phyloP scores from a whole-genome alignment of 2,797 vertebrate species.

The Melanotaenia pygmaea region DNA sequence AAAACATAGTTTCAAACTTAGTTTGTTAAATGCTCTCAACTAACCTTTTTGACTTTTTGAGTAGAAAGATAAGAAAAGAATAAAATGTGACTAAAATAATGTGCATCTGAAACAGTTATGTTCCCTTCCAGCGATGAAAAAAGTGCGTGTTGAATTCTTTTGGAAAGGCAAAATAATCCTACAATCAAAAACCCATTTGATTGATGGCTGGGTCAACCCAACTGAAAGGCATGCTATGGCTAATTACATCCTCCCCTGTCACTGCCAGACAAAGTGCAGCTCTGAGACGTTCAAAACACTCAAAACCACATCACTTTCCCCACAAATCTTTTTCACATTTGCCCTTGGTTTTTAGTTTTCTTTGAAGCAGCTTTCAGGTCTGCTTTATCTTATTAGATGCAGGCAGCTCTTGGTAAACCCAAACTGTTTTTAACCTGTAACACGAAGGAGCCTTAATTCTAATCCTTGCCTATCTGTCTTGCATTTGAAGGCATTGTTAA shows the following conservation, averaged over 20 bases:
- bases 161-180: constrained; percentile 67
- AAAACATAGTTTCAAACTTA: background rate
- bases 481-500: constrained; percentile 40
- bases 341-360: constrained; percentile 65
- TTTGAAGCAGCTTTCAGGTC: constrained; percentile 69
- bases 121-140: constrained; percentile 48
- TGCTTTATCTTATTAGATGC: constrained; percentile 63
- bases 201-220: constrained; percentile 73
- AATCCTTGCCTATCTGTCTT: constrained; percentile 40
- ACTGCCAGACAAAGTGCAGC: constrained; percentile 73
- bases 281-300: constrained; percentile 71
- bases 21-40: background rate
- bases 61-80: constrained; percentile 16
- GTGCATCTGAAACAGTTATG: constrained; percentile 40
- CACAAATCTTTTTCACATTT: constrained; percentile 74
- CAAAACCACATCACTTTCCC: constrained; percentile 70
- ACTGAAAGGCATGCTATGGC: constrained; percentile 74
- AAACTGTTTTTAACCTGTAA: constrained; percentile 53
- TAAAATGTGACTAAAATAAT: constrained; percentile 25
- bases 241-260: constrained; percentile 81
- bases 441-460: constrained; percentile 46
- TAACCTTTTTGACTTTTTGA: background rate
- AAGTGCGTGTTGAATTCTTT: constrained; percentile 48
- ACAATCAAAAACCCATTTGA: constrained; percentile 71
- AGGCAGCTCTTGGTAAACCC: constrained; percentile 59